Percentiles rank a stretch among this genome's conserved stretches.
These are phyloP conservation scores for Carlito syrichta DNA, from an alignment of 2,113 vertebrate genomes.

Conservation along the genomic window DNA sequence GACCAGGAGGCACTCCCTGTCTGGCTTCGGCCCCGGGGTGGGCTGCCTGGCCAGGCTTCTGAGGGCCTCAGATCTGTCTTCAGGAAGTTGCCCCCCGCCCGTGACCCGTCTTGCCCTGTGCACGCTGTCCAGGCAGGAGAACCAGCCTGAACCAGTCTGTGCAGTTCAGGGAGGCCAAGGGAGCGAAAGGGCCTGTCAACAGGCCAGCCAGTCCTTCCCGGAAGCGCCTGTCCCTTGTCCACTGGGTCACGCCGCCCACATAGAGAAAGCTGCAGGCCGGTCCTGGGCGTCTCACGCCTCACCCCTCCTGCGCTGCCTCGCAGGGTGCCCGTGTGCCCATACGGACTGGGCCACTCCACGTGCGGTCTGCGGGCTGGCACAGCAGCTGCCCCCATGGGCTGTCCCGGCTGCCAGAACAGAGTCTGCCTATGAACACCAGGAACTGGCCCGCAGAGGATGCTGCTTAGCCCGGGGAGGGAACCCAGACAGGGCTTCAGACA, in stretches of 20 bases:
- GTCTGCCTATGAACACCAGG: accelerated
- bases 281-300: accelerated
- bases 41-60: not conserved
- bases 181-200: not conserved
- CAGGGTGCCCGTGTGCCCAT: accelerated
- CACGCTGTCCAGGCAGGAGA: conserved; percentile 1
- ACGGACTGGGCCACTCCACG: too few species aligned
- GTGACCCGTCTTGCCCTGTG: not conserved
- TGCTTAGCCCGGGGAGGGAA: not conserved
- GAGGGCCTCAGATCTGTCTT: not conserved
- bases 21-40: not conserved
- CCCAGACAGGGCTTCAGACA: not conserved
- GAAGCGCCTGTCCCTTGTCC: not conserved
- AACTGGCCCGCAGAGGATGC: not conserved
- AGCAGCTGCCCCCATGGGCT: not conserved
- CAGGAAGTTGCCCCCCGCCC: not conserved
- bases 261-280: not conserved
- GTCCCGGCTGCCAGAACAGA: too few species aligned
- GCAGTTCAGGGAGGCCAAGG: not conserved
- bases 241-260: accelerated
- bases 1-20: too few species aligned
- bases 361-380: not conserved
- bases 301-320: accelerated
- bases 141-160: conserved; percentile 9
- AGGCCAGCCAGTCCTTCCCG: not conserved